These are phyloP conservation scores for Cryptoprocta ferox DNA, from an alignment of 2,797 vertebrate species.

Conservation along the genomic window DNA sequence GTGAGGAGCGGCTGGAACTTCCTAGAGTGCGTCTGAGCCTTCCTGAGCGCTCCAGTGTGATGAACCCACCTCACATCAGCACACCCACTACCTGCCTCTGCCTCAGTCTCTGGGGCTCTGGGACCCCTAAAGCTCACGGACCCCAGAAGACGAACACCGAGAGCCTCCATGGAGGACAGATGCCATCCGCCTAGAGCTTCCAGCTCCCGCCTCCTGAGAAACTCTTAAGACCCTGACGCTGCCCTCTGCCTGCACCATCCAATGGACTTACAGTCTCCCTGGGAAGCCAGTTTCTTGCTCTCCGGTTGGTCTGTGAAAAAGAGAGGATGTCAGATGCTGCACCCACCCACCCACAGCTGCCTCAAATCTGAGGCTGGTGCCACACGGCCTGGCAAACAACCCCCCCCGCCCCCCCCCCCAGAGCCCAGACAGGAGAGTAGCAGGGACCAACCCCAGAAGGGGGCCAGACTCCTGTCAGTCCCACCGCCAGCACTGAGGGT, in stretches of 20 bases:
- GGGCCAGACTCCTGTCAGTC: not conserved
- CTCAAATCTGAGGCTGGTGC: constrained; percentile 15
- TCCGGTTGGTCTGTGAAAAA: constrained; percentile 93
- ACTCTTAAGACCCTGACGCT: not conserved
- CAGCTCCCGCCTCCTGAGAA: not conserved
- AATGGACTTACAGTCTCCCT: constrained; percentile 89
- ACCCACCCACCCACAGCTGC: constrained; percentile 16
- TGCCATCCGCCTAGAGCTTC: not conserved
- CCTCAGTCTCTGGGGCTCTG: not conserved
- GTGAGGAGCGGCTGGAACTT: not conserved
- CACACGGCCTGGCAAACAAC: not conserved
- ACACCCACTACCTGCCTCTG: not conserved
- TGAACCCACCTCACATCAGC: not conserved
- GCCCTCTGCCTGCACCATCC: not conserved
- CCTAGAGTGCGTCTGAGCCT: not conserved
- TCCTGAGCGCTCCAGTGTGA: not conserved
- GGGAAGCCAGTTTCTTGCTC: constrained; percentile 95
- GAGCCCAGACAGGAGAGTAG: not conserved
- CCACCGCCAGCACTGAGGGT: not conserved
- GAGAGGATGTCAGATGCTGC: constrained; percentile 54
- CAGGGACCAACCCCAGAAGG: not conserved
- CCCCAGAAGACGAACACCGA: not conserved
- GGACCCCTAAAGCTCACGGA: not conserved
- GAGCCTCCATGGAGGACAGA: not conserved
- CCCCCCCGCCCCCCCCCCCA: not conserved